Base-by-base conservation (phyloP, 2,797 vertebrate species). In the Thripadectes ignobilis region DNA sequence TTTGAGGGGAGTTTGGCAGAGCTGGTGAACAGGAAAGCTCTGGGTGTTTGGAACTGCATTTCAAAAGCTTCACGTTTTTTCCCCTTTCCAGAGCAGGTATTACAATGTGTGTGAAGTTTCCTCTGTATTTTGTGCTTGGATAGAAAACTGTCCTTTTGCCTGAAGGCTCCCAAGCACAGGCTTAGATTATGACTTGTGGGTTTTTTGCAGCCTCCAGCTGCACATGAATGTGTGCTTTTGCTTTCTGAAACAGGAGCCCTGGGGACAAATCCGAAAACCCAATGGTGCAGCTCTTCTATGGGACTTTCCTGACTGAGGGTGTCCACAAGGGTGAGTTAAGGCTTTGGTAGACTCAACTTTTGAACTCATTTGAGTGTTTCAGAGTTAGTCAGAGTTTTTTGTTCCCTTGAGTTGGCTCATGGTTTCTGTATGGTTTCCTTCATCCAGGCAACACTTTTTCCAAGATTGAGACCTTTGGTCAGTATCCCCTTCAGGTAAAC, bases 401-500 rank as follows among this genome's bases (percentile, higher is more conserved):
- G 30, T 87, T 55, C 30, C 41, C 48, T 69, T 32, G 8, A 77
- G 46, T 41, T 39, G 26, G 23, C 22, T 95, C 48, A n/a, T 3
- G 27, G 21, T 6, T 68, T 87, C 72, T 85, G 49, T 94, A 3
- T 88, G n/a, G 0, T 88, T 87, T 67, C 68, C 66, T 5, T 68
- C 84, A 49, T 20, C 43, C 91, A 97, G 99, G 98, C 90, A 99
- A 99, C 87, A 97, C 98, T 7, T 97, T 99, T 88, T 99, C 98
- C 92, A 99, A 99, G 95, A 99, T 98, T 2, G 99, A 99, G 97
- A 98, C 99, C 95, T 99, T 99, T 73, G 99, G 99, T 49, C 99
- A 99, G 98, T 99, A 99, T 88, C 99, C 99, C n/a, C 98, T 99
- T 65, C 99, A 99, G 97, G 99, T 99, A 61, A 99, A 99, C 6